Evolutionary conservation across 2,888 invertebrate genomes (phyloP).

Genomic region (Rotaria magnacalcarata): DNA sequence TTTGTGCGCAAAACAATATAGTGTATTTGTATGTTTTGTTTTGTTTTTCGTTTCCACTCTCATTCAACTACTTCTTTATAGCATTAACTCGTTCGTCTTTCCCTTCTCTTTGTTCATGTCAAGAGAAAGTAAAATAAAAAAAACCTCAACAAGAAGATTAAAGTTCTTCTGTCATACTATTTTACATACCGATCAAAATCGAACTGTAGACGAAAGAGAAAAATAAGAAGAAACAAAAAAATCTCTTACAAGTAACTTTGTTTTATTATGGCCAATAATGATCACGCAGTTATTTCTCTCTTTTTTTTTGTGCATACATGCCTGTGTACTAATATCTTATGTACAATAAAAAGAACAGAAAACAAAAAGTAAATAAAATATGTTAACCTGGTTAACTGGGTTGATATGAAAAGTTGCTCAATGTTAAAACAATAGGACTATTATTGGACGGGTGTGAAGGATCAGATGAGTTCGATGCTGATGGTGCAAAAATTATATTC

Average conservation of each 20-base stretch:
- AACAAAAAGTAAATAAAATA: background rate
- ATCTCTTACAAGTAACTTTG: background rate
- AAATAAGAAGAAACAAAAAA: background rate
- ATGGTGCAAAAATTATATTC: slow-evolving; percentile 21
- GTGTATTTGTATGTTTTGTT: background rate
- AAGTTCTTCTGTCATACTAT: background rate
- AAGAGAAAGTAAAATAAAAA: background rate
- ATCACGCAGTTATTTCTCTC: background rate
- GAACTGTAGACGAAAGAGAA: background rate
- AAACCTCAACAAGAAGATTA: background rate
- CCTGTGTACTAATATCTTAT: background rate
- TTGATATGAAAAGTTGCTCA: background rate
- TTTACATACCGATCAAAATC: background rate
- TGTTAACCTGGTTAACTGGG: background rate
- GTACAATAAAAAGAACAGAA: background rate
- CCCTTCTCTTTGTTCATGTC: background rate
- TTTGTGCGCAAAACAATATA: background rate
- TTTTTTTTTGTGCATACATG: background rate
- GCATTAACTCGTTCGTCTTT: background rate
- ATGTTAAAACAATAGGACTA: background rate
- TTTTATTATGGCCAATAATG: slow-evolving; percentile 18
- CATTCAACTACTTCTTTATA: background rate
- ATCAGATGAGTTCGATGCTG: background rate
- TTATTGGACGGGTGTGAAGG: background rate
- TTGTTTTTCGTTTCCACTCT: background rate